These are phyloP conservation scores for Drosophila punjabiensis DNA, from an alignment of 1,140 invertebrate genomes.

Conservation along the genomic window DNA sequence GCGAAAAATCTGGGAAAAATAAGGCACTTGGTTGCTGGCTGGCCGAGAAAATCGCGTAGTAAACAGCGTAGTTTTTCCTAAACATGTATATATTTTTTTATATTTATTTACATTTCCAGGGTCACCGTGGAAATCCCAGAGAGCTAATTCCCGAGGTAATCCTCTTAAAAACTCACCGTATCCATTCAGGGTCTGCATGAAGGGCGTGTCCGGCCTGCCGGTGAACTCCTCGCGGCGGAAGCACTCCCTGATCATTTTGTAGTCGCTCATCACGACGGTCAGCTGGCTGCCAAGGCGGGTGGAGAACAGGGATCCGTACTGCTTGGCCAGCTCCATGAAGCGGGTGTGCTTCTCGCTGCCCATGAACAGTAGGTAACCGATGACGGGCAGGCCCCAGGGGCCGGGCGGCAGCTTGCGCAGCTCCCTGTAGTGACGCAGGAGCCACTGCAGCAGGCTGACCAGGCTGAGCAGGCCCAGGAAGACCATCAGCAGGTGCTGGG, in stretches of 20 bases:
- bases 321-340: slow-evolving; percentile 90
- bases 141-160: background rate
- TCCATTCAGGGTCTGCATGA: slow-evolving; percentile 94
- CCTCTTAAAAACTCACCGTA: slow-evolving; percentile 89
- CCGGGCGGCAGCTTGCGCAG: slow-evolving; percentile 91
- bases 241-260: slow-evolving; percentile 92
- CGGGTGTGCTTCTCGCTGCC: slow-evolving; percentile 91
- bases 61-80: slow-evolving; percentile 24
- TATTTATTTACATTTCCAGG: background rate
- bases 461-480: slow-evolving; percentile 87
- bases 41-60: slow-evolving; percentile 4
- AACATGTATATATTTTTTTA: background rate
- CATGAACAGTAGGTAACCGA: slow-evolving; percentile 93
- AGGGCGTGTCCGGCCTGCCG: slow-evolving; percentile 92
- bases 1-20: slow-evolving; percentile 5
- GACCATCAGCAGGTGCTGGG: slow-evolving; percentile 85
- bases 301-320: slow-evolving; percentile 94
- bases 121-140: background rate
- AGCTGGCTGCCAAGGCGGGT: slow-evolving; percentile 90
- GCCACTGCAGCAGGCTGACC: slow-evolving; percentile 86
- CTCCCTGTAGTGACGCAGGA: slow-evolving; percentile 86
- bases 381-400: slow-evolving; percentile 92
- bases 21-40: slow-evolving; percentile 6
- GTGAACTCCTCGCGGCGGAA: slow-evolving; percentile 94
- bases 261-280: slow-evolving; percentile 94